Base-by-base conservation (phyloP, 2,113 vertebrate genomes). In the Bos javanicus region DNA sequence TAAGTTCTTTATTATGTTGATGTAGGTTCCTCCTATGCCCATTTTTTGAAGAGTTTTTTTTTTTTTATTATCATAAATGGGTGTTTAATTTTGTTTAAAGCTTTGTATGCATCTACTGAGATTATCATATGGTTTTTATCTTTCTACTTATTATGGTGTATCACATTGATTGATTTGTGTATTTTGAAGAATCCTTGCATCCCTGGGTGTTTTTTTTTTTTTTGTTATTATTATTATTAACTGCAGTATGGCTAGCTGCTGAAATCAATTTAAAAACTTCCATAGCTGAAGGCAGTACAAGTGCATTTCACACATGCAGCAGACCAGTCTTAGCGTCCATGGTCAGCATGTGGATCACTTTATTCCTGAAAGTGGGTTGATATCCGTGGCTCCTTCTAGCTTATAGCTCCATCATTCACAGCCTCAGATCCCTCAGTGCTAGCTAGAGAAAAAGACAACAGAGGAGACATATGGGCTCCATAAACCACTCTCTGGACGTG, bases 271-370 rank as follows among this genome's bases (percentile, higher is more conserved):
- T 80, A 7, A 43, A 52, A 39, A 87, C 33, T 11, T 33, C 85
- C 2, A 1, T 17, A n/a, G 60, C 21, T 71, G 87, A 33, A 25
- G 3, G 4, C 30, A 5, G 25, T 7, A n/a, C 43, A 67, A 16
- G 30, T 13, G 8, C 19, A 36, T 43, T 85, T 62, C 39, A 12
- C 15, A 28, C 46, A 9, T 2, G 4, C 39, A 17, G 3, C 28
- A 13, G 16, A 30, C 21, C 5, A 3, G 0, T 2, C 3, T 25
- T 48, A 21, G 28, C 23, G 9, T 21, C 48, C 39, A 2, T 7
- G 33, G 39, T 62, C 33, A 30, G 46, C 12, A 1, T 0, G 17
- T 3, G 43, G 10, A 7, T 84, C 21, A 3, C 50, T 94, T 33
- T 26, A 25, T 62, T 26, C 10, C 43, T 16, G 71, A 48, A 48